These are phyloP conservation scores for Cherax quadricarinatus DNA, from an alignment of 1,140 invertebrate species.

Conservation along the genomic window DNA sequence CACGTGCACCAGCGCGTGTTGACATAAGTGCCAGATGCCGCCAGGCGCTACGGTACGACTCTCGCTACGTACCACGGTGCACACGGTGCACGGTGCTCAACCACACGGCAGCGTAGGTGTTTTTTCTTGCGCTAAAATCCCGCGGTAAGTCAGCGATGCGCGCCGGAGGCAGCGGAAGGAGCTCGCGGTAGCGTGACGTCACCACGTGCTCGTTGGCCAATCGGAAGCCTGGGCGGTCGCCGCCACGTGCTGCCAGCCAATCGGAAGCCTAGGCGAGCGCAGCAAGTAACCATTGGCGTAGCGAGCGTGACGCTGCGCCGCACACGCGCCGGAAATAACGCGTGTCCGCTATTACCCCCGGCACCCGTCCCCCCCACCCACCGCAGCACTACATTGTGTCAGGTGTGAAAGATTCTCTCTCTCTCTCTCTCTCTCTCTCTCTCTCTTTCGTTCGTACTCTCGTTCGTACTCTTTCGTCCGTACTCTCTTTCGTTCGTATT, in stretches of 20 bases:
- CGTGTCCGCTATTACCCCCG: slow-evolving; percentile 13
- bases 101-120: too few relatives aligned
- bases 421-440: too few relatives aligned
- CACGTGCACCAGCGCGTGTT: not conserved
- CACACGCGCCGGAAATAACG: slow-evolving; percentile 21
- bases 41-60: not conserved
- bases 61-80: too few relatives aligned
- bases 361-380: too few relatives aligned
- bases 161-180: not conserved
- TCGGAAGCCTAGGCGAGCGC: not conserved
- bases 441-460: too few relatives aligned
- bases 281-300: slow-evolving; percentile 29
- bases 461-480: too few relatives aligned
- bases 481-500: too few relatives aligned
- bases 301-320: slow-evolving; percentile 3
- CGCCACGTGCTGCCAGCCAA: slow-evolving; percentile 1
- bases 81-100: too few relatives aligned
- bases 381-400: too few relatives aligned
- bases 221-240: not conserved
- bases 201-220: not conserved
- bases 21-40: not conserved
- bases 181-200: not conserved
- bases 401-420: too few relatives aligned
- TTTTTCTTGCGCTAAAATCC: too few relatives aligned
- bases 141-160: not conserved